Conservation (phyloP, 2,888 invertebrate species). For the Volucella zonaria region DNA sequence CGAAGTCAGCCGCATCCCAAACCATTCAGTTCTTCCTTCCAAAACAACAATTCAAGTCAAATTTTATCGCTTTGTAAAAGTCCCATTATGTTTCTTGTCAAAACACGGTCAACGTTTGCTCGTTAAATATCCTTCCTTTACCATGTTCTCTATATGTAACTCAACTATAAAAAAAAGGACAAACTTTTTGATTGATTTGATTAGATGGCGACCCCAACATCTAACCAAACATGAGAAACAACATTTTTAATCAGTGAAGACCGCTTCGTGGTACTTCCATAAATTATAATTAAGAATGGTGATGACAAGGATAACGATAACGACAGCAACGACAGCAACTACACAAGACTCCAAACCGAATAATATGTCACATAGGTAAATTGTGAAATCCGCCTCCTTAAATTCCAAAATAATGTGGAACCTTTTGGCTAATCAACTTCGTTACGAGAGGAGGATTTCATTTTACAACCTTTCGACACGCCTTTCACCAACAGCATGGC, state of each 20-base stretch:
- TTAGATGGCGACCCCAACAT: too few relatives aligned
- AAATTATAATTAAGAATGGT: slow-evolving; percentile 60
- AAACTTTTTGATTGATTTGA: too few relatives aligned
- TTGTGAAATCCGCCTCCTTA: background rate
- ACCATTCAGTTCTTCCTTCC: too few relatives aligned
- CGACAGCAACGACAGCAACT: background rate
- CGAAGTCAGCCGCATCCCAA: too few relatives aligned
- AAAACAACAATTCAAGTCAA: too few relatives aligned
- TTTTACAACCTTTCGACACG: slow-evolving; percentile 48
- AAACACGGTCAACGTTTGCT: too few relatives aligned
- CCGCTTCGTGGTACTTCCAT: slow-evolving; percentile 53
- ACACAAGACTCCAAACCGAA: slow-evolving; percentile 20
- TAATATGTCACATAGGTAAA: slow-evolving; percentile 9
- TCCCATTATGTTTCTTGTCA: too few relatives aligned
- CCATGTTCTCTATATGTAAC: too few relatives aligned
- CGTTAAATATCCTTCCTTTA: too few relatives aligned
- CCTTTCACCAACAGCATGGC: background rate
- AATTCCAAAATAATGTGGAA: slow-evolving; percentile 19
- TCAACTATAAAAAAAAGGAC: too few relatives aligned
- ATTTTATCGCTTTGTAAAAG: too few relatives aligned
- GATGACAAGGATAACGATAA: slow-evolving; percentile 17
- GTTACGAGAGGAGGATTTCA: slow-evolving; percentile 27
- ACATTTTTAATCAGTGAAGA: slow-evolving; percentile 52
- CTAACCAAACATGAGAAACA: background rate
- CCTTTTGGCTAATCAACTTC: slow-evolving; percentile 41